A percentile compares a stretch with the other conserved stretches of the same genome.
Conservation (phyloP, 1,140 invertebrate genomes). For the Drosophila ohnishii region DNA sequence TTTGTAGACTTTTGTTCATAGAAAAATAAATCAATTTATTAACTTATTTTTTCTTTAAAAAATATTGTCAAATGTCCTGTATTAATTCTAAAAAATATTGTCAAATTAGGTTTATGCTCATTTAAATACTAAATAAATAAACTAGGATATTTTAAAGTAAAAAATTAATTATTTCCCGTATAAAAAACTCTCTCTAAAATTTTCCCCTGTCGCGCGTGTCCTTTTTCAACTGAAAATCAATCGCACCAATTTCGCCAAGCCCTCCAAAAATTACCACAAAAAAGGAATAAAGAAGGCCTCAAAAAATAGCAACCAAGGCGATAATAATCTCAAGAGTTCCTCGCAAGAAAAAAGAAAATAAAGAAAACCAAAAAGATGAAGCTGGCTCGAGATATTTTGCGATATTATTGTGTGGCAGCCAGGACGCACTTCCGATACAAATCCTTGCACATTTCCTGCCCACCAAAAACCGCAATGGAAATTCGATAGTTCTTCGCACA, state of each 20-base stretch:
- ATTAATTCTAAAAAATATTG: no score
- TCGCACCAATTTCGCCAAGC: slow-evolving; percentile 53
- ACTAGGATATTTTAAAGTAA: no score
- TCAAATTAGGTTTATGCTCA: background rate
- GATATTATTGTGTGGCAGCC: slow-evolving; percentile 38
- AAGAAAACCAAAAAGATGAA: background rate
- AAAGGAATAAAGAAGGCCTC: slow-evolving; percentile 2
- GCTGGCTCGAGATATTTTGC: slow-evolving; percentile 37
- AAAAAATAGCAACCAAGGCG: slow-evolving; percentile 29
- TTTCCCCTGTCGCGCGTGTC: slow-evolving; percentile 24
- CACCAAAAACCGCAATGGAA: slow-evolving; percentile 41
- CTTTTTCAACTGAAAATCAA: slow-evolving; percentile 49
- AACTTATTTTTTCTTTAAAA: background rate
- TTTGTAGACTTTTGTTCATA: no score
- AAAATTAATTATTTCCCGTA: background rate
- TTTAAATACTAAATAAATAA: background rate
- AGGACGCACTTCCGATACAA: slow-evolving; percentile 60
- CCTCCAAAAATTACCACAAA: slow-evolving; percentile 25
- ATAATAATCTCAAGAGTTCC: slow-evolving; percentile 30
- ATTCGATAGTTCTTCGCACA: slow-evolving; percentile 78
- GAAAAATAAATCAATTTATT: background rate
- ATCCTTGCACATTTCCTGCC: slow-evolving; percentile 70
- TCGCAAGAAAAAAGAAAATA: background rate
- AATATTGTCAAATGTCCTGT: background rate
- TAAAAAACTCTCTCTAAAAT: background rate